Percentiles rank a stretch among this genome's conserved stretches.
phyloP scores from a whole-genome alignment of 2,797 vertebrate genomes.

The Oreortyx pictus region DNA sequence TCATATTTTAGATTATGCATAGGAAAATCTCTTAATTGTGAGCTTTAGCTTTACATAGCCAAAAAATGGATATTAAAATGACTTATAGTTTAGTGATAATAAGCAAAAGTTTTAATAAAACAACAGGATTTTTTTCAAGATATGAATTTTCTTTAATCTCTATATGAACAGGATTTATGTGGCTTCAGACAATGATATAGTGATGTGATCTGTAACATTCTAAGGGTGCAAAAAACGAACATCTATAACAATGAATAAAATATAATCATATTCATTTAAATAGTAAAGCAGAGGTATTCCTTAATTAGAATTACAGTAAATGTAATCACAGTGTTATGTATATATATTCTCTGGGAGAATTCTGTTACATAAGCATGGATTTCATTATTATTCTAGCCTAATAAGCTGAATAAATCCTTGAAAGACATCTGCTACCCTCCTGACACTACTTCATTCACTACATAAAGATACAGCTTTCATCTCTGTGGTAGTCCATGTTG shows the following conservation, averaged over 20 bases:
- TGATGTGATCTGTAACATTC: not conserved
- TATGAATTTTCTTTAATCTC: not conserved
- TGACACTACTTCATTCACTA: not conserved
- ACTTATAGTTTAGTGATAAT: not conserved
- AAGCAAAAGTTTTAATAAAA: not conserved
- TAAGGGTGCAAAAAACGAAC: not conserved
- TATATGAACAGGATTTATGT: not conserved
- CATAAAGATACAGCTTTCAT: constrained; percentile 16
- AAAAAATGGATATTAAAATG: constrained; percentile 1
- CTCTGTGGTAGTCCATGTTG: not conserved
- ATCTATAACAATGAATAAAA: not conserved
- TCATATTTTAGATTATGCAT: not conserved
- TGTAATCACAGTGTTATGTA: constrained; percentile 1
- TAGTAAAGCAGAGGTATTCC: not conserved
- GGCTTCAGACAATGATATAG: not conserved
- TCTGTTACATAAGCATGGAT: not conserved
- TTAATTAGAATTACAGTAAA: constrained; percentile 1
- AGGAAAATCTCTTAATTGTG: not conserved
- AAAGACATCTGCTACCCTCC: not conserved
- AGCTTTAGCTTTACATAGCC: constrained; percentile 1
- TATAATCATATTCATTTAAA: not conserved
- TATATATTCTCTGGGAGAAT: not conserved
- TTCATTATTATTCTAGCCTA: not conserved
- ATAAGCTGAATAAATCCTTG: constrained; percentile 14
- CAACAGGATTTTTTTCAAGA: not conserved